Evolutionary conservation across 1,140 invertebrate genomes (phyloP).

Genomic region (Lordiphosa mommai): DNA sequence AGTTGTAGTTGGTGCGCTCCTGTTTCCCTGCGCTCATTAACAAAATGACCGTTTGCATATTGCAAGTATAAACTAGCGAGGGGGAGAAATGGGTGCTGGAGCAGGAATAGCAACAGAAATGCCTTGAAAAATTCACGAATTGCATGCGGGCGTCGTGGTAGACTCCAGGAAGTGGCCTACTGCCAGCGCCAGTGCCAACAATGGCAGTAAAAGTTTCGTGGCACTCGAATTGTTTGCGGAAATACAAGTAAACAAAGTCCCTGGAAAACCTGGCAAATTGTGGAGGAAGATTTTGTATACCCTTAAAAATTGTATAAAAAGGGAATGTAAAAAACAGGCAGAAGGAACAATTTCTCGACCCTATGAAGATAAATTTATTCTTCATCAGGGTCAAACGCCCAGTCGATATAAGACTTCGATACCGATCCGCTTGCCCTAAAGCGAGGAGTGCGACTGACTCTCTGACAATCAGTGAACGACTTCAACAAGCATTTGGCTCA

Average conservation of each 20-base stretch:
- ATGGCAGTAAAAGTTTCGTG: conserved; percentile 60
- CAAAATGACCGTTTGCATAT: conserved; percentile 78
- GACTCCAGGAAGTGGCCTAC: conserved; percentile 65
- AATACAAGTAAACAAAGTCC: conserved; percentile 72
- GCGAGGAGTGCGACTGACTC: too few species aligned
- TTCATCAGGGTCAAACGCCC: too few species aligned
- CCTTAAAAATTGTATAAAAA: too few species aligned
- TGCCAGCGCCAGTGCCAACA: conserved; percentile 33
- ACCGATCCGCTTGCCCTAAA: too few species aligned
- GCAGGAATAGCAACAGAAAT: conserved; percentile 50
- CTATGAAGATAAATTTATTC: too few species aligned
- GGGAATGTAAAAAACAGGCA: neutral
- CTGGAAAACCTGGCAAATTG: conserved; percentile 20
- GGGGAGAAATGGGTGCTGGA: conserved; percentile 7
- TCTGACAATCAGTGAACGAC: too few species aligned
- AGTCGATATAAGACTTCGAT: too few species aligned
- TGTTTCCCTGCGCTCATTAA: conserved; percentile 61
- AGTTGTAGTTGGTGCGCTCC: conserved; percentile 41
- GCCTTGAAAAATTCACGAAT: conserved; percentile 71
- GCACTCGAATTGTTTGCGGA: conserved; percentile 70
- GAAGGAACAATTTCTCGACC: too few species aligned
- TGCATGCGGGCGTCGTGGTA: conserved; percentile 48
- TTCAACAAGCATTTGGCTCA: too few species aligned
- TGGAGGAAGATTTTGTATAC: too few species aligned
- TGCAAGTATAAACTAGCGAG: conserved; percentile 24